Evolutionary conservation across 2,888 invertebrate genomes (phyloP).

Genomic region (Lithophane leautieri): DNA sequence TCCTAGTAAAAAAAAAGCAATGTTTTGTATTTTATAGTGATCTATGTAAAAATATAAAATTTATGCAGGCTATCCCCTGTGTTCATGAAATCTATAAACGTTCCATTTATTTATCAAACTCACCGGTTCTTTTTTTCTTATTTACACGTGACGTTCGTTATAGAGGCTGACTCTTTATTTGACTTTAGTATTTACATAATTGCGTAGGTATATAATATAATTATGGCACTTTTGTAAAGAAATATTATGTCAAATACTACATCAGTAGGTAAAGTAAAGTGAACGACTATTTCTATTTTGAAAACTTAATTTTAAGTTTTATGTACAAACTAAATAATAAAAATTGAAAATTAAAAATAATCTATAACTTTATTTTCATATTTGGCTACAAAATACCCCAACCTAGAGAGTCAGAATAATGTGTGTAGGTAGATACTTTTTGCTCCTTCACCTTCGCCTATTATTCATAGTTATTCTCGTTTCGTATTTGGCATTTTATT

Average conservation of each 20-base stretch:
- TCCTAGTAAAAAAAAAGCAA: not conserved
- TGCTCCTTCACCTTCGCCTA: not conserved
- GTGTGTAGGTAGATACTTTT: not conserved
- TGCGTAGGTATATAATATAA: not conserved
- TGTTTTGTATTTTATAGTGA: constrained; percentile 53
- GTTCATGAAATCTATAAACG: constrained; percentile 32
- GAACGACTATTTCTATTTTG: not conserved
- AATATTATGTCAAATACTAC: not conserved
- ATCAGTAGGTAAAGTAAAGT: not conserved
- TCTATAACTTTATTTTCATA: not conserved
- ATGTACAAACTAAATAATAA: no score
- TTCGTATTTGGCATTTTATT: not conserved
- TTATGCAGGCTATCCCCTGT: constrained; percentile 30
- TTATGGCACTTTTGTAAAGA: not conserved
- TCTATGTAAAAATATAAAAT: constrained; percentile 45
- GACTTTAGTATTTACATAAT: not conserved
- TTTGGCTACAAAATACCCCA: not conserved
- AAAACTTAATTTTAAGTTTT: not conserved
- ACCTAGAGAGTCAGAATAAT: not conserved
- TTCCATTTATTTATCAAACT: constrained; percentile 46
- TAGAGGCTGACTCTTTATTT: not conserved
- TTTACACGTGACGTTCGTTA: constrained; percentile 31
- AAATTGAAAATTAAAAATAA: no score
- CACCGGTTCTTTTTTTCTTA: constrained; percentile 20
- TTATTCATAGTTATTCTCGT: constrained; percentile 41